Conservation (phyloP, 2,888 invertebrate genomes). For the Microdon myrmicae region DNA sequence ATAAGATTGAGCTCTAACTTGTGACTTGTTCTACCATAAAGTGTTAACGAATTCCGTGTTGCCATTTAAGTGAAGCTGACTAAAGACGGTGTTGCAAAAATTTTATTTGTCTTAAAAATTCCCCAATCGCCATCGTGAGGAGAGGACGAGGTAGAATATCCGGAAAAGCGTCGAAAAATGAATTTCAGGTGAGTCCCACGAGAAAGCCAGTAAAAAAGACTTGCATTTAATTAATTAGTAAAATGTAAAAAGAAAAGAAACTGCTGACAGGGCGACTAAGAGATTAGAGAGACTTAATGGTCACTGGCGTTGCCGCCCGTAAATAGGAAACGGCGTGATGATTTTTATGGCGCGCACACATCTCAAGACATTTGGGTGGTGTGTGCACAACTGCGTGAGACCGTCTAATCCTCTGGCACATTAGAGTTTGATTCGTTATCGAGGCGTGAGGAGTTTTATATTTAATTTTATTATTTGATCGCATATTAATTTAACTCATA, state of each 20-base stretch:
- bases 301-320: conserved; percentile 5
- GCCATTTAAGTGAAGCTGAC: too few relatives aligned
- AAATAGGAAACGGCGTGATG: not conserved
- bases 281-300: conserved; percentile 2
- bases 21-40: too few relatives aligned
- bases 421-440: conserved; percentile 9
- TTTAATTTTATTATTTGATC: conserved; percentile 2
- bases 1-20: too few relatives aligned
- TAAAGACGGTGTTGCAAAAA: too few relatives aligned
- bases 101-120: too few relatives aligned
- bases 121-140: too few relatives aligned
- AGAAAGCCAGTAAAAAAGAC: not conserved
- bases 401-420: not conserved
- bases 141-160: not conserved
- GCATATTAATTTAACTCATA: not conserved
- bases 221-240: conserved; percentile 9
- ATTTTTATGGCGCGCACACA: conserved; percentile 1
- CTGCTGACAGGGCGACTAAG: not conserved
- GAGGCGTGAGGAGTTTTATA: not conserved
- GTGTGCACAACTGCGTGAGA: conserved; percentile 3
- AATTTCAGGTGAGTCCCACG: not conserved
- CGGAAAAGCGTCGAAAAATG: conserved; percentile 1
- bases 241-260: conserved; percentile 4
- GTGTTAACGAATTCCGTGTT: too few relatives aligned
- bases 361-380: not conserved